These are phyloP conservation scores for Nebria salina DNA, from an alignment of 2,888 invertebrate species.

Conservation along the genomic window DNA sequence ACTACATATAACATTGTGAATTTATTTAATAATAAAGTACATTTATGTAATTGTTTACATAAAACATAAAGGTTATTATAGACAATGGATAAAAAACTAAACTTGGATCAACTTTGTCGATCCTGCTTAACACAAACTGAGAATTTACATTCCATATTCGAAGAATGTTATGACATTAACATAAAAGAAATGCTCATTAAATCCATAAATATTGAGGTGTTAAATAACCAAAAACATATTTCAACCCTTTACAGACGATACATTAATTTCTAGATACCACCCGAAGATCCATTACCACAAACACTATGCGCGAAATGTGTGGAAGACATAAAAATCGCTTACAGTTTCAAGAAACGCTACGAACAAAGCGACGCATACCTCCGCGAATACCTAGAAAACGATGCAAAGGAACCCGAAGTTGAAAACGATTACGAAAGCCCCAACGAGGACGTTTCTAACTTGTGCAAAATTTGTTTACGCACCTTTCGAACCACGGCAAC, in stretches of 20 bases:
- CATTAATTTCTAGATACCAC: constrained; percentile 59
- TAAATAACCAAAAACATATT: background rate
- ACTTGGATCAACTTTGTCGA: constrained; percentile 29
- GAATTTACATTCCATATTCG: constrained; percentile 16
- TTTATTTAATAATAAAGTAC: background rate
- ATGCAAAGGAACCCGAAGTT: background rate
- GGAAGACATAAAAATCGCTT: constrained; percentile 63
- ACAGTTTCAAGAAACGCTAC: constrained; percentile 64
- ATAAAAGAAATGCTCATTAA: constrained; percentile 2
- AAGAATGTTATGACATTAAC: background rate
- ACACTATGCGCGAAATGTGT: constrained; percentile 63
- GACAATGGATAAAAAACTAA: constrained; percentile 20
- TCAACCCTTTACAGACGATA: background rate
- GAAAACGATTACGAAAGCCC: background rate
- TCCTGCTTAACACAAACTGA: constrained; percentile 25
- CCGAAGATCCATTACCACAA: constrained; percentile 61
- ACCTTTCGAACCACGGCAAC: constrained; percentile 14
- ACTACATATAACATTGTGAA: background rate
- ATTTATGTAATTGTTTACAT: constrained; percentile 3
- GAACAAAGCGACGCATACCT: constrained; percentile 58
- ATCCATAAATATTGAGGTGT: constrained; percentile 18
- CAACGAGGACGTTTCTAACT: constrained; percentile 6
- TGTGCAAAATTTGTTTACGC: constrained; percentile 28
- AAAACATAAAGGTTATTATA: constrained; percentile 11
- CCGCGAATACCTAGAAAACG: constrained; percentile 19